A percentile compares a stretch with the other conserved stretches of the same genome.
Evolutionary conservation across 2,797 vertebrate species (phyloP).

Genomic region (Spea hammondii): DNA sequence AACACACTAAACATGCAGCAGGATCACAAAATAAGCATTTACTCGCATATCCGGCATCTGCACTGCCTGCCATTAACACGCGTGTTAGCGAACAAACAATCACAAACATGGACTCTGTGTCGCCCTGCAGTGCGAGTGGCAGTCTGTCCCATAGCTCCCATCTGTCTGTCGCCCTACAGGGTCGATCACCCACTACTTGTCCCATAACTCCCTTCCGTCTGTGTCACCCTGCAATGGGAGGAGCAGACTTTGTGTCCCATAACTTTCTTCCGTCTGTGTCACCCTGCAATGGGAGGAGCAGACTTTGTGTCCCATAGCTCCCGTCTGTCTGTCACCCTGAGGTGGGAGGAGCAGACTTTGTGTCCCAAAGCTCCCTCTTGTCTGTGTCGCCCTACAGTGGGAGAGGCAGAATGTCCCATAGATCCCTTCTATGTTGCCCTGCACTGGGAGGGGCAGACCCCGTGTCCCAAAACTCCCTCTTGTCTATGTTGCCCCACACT

Average conservation of each 20-base stretch:
- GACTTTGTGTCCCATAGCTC: background rate
- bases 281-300: background rate
- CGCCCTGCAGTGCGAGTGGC: background rate
- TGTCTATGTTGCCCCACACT: background rate
- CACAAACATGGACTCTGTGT: background rate
- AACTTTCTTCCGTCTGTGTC: background rate
- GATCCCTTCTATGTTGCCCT: background rate
- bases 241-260: background rate
- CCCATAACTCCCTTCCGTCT: background rate
- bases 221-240: background rate
- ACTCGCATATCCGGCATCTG: too few relatives aligned
- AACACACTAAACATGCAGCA: background rate
- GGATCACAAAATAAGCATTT: too few relatives aligned
- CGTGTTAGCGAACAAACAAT: too few relatives aligned
- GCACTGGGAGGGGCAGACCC: conserved; percentile 3
- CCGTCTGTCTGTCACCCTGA: background rate
- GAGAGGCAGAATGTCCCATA: too few relatives aligned
- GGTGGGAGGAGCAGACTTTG: background rate
- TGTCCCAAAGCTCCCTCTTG: background rate
- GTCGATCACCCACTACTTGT: background rate
- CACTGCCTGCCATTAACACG: too few relatives aligned
- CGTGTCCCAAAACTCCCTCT: background rate
- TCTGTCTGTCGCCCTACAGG: background rate
- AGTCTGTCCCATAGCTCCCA: background rate
- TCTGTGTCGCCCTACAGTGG: background rate